Percentiles rank a stretch among this genome's conserved stretches.
These are phyloP conservation scores for Eristalis pertinax DNA, from an alignment of 2,888 invertebrate species.

Conservation along the genomic window DNA sequence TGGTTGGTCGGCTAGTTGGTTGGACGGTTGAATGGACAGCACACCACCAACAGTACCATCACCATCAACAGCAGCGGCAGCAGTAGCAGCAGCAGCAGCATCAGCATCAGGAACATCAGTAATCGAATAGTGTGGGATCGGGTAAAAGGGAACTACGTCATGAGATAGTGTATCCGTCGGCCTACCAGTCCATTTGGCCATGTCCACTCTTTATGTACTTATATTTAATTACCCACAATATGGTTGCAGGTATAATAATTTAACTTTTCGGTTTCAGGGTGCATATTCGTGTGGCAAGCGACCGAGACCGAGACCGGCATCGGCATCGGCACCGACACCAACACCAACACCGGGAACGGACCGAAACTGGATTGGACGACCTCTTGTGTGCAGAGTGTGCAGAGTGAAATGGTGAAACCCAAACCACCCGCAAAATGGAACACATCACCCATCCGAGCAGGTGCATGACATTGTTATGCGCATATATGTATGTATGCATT, in stretches of 20 bases:
- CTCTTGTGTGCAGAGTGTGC: background rate
- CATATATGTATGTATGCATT: constrained; percentile 6
- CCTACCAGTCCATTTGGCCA: constrained; percentile 64
- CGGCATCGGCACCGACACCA: background rate
- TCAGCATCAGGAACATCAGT: constrained; percentile 13
- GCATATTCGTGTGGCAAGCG: constrained; percentile 58
- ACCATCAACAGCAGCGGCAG: background rate
- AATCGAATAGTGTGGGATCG: constrained; percentile 48
- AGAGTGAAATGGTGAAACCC: background rate
- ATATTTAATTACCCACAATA: constrained; percentile 73
- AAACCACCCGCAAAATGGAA: constrained; percentile 42
- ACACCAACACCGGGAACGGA: background rate
- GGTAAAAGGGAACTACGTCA: constrained; percentile 42
- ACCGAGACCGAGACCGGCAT: background rate
- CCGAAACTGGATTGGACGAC: background rate
- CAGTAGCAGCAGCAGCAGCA: background rate
- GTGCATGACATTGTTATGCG: constrained; percentile 57
- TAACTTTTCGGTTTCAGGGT: constrained; percentile 69
- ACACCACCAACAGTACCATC: constrained; percentile 3
- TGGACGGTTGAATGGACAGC: constrained; percentile 66
- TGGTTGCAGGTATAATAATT: constrained; percentile 73
- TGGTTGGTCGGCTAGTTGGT: constrained; percentile 67
- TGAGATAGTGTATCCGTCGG: constrained; percentile 52
- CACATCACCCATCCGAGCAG: constrained; percentile 42
- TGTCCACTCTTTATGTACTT: constrained; percentile 72